Percentiles rank a stretch among this genome's conserved stretches.
Conservation (phyloP, 2,888 invertebrate genomes). For the Meandrusa payeni region DNA sequence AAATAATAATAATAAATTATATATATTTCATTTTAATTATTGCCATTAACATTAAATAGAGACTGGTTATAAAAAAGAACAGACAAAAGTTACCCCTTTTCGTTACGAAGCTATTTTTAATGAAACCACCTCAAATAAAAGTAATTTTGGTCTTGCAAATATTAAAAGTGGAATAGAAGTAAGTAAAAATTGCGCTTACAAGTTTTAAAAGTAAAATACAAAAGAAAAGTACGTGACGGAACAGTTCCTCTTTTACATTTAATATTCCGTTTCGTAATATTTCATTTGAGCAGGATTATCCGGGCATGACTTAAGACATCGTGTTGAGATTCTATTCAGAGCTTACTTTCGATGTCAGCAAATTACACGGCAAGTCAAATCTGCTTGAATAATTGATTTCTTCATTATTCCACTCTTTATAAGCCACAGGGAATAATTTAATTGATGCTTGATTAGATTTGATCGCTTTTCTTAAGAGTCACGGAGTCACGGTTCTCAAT, state of each 20-base stretch:
- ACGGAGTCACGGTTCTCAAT: too few relatives aligned
- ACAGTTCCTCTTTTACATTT: conserved; percentile 22
- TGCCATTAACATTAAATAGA: too few relatives aligned
- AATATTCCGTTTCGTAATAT: conserved; percentile 25
- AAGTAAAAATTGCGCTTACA: conserved; percentile 12
- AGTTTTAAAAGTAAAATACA: conserved; percentile 14
- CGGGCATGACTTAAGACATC: conserved; percentile 22
- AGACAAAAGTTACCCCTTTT: too few relatives aligned
- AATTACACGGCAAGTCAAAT: conserved; percentile 29
- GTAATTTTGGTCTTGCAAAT: neutral
- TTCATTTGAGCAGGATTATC: conserved; percentile 22
- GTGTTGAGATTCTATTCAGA: conserved; percentile 25
- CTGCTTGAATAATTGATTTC: conserved; percentile 37
- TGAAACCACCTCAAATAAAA: too few relatives aligned
- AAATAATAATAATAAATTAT: too few relatives aligned
- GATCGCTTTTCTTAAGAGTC: too few relatives aligned
- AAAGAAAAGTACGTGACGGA: conserved; percentile 13
- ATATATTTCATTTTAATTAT: too few relatives aligned
- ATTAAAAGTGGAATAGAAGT: conserved; percentile 13
- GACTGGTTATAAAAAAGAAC: neutral
- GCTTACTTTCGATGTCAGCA: conserved; percentile 24
- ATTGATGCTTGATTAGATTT: conserved; percentile 7
- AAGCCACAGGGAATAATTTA: conserved; percentile 30
- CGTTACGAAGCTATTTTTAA: too few relatives aligned
- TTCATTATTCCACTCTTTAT: conserved; percentile 30